Base-by-base conservation (phyloP, 2,797 vertebrate genomes). In the Siniperca undulata region DNA sequence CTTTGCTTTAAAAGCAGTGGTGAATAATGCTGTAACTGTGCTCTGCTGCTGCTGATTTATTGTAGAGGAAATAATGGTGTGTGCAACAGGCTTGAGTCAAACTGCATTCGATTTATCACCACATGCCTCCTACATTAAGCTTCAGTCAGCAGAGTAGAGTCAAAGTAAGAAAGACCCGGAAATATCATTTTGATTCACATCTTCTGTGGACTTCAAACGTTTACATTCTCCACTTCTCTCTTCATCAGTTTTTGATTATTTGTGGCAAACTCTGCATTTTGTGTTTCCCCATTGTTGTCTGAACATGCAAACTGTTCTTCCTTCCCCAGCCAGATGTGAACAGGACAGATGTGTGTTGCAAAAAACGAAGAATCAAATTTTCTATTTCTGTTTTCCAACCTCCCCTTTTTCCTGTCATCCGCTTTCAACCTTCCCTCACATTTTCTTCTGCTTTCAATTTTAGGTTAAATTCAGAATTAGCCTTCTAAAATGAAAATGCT, bases 181-280 rank as follows among this genome's bases (percentile, higher is more conserved):
- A 64, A 67, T 66, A 20, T 64, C 5, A n/a, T 30, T 82, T 70
- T 88, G 85, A 89, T 81, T 82, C 82, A 88, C 16, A 70, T 67
- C 38, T 58, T 77, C 66, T 66, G 36, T 19, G 14, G 14, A 61
- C 36, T 13, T 30, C 3, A n/a, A 38, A 12, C 24, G 12, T 22
- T 80, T n/a, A 38, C 67, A 22, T 68, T 30, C 60, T 34, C 27
- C 4, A 40, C 46, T 67, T 75, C 30, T 55, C 55, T 55, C 30
- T 53, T 78, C 7, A 17, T 48, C 67, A 1, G 44, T 61, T 84
- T 85, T 71, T 66, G 19, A 83, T 80, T 27, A 81, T 72, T 76
- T 74, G 70, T 53, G 62, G 48, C 38, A 27, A 58, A 40, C 48
- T 61, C 36, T 40, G 72, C 27, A 2, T 64, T 62, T 80, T 38